Base-by-base conservation (phyloP, 2,797 vertebrate species). In the Decapterus maruadsi region DNA sequence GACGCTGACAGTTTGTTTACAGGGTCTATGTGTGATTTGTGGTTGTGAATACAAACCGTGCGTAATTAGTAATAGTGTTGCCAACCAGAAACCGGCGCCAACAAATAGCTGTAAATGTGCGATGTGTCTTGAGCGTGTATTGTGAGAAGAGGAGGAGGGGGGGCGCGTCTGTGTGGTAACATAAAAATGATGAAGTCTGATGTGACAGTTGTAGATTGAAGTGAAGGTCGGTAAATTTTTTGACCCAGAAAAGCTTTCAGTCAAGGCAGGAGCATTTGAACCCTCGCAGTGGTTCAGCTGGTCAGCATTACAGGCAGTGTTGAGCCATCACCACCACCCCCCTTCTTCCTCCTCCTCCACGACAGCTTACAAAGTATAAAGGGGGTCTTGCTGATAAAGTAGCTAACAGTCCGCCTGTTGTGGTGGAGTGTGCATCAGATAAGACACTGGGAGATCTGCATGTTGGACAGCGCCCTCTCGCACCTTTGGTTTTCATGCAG, bases 231-330 rank as follows among this genome's bases (percentile, higher is more conserved):
- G 82, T 88, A 81, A 87, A 90, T 89, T 63, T 85, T 92, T 89
- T 91, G 89, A 92, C 90, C 93, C 82, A 91, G 86, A 93, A 92
- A 92, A 78, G 90, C 77, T 87, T 85, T 84, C 55, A 81, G 80
- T 84, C 72, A 63, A 79, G 73, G 68, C 72, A 82, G 59, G 77
- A 74, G 31, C 59, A 43, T 72, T 80, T 75, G 56, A 87, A 84
- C 84, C 26, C 26, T 87, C 34, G 74, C 66, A 76, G 58, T 53
- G 63, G 31, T 78, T 88, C 67, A 64, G 66, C 82, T 78, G 82
- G 81, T 80, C 86, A 80, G 76, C 45, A 64, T 45, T 42, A 3
- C 42, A 62, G 10, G 71, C 22, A 53, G 70, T 5, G 63, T 43
- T 50, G 54, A 75, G 51, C 36, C 36, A 34, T 20, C 36, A 66